Base-by-base conservation (phyloP, 1,140 invertebrate genomes). In the Hypsibius dujardini region DNA sequence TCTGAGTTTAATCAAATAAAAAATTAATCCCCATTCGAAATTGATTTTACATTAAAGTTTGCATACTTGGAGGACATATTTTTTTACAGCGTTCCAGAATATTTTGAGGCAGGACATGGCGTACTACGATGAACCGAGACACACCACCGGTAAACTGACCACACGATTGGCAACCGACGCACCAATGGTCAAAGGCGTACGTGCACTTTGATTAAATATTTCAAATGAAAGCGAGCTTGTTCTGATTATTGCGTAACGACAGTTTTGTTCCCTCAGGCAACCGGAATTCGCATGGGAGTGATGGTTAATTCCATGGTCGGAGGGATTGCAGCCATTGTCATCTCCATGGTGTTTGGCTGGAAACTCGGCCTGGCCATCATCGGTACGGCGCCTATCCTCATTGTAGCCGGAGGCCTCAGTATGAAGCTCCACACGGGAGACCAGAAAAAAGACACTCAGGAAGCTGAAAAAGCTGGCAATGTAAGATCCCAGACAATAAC, bases 151-250 rank as follows among this genome's bases (percentile, higher is more conserved):
- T 59, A 80, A 81, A 69, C 72, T 84, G 45, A 79, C 80, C 50
- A 82, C 82, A 3, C 74, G 83, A 71, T 78, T 84, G 69, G 78
- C 83, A 15, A 82, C 79, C 1, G 84, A 84, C 76, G 81, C 82
- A 59, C 80, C 83, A 46, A 79, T 78, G 73, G 78, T 84, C 47
- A 80, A 82, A 74, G 81, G 81, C 74, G 80, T 82, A 76, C 72
- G 78, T 75, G n/a, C n/a, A n/a, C n/a, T n/a, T n/a, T n/a, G n/a
- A n/a, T n/a, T n/a, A 72, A 72, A 12, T 73, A 69, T 46, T 72
- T 71, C 73, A 14, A 71, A 70, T 46, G 46, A 0, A 46, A 47
- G 56, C 46, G 69, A 15, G 50, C 2, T 46, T 50, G 70, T 15
- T 72, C 40, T 59, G n/a, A 73, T 59, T 47, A 1, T 47, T 1